Percentiles rank a stretch among this genome's conserved stretches.
These are phyloP conservation scores for Macrosiphum euphorbiae DNA, from an alignment of 2,888 invertebrate genomes.

Conservation along the genomic window DNA sequence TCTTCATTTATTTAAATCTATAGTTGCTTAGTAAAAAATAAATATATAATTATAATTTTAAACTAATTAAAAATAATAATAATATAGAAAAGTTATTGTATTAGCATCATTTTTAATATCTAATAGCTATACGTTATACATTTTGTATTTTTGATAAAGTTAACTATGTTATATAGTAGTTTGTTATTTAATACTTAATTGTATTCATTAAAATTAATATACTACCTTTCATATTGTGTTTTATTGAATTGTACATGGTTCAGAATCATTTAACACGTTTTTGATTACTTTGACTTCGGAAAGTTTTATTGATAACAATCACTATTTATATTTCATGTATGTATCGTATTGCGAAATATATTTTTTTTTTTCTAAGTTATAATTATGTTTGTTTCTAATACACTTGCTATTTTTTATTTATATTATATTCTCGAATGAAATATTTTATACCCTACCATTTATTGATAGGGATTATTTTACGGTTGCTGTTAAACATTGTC, in stretches of 20 bases:
- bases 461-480: not conserved
- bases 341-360: not conserved
- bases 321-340: not conserved
- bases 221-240: conserved; percentile 31
- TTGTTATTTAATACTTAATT: not conserved
- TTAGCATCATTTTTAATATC: not conserved
- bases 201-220: conserved; percentile 1
- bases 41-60: not conserved
- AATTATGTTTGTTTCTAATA: not conserved
- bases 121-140: not conserved
- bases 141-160: not conserved
- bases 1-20: not conserved
- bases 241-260: conserved; percentile 11
- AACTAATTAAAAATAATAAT: not conserved
- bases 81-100: not conserved
- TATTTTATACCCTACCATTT: not conserved
- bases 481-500: not conserved
- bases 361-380: not conserved
- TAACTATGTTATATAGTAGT: not conserved
- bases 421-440: not conserved
- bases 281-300: not conserved
- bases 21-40: not conserved
- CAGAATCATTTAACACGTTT: not conserved
- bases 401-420: not conserved
- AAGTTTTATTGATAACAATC: conserved; percentile 9